Evolutionary conservation across 2,888 invertebrate species (phyloP).

Genomic region (Blastobasis adustella): DNA sequence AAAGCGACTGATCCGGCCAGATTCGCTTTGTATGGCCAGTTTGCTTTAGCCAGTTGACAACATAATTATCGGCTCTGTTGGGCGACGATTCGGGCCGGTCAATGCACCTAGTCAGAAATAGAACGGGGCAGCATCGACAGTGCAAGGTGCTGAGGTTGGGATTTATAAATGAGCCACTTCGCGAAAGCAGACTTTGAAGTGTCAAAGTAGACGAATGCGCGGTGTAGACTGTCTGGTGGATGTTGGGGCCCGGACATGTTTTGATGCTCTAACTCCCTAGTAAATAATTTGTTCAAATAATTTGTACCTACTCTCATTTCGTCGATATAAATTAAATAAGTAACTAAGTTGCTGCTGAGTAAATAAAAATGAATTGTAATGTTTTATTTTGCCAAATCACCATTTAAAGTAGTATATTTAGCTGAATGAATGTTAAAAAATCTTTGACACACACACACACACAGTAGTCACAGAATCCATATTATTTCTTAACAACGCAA

Average conservation of each 20-base stretch:
- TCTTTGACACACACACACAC: too few relatives aligned
- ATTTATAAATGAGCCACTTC: conserved; percentile 11
- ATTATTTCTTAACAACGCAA: too few relatives aligned
- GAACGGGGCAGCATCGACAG: conserved; percentile 20
- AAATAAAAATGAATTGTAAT: too few relatives aligned
- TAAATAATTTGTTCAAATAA: not conserved
- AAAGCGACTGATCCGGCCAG: conserved; percentile 66
- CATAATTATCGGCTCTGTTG: conserved; percentile 59
- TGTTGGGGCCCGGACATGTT: not conserved
- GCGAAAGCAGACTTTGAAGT: conserved; percentile 10
- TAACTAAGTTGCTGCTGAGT: too few relatives aligned
- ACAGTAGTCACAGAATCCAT: too few relatives aligned
- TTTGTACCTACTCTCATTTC: not conserved
- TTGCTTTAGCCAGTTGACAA: conserved; percentile 65
- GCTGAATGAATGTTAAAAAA: too few relatives aligned
- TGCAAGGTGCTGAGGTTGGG: not conserved
- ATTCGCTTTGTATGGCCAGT: conserved; percentile 60
- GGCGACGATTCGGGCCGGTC: conserved; percentile 48
- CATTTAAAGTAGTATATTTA: too few relatives aligned
- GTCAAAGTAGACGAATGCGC: conserved; percentile 3
- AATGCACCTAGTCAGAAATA: conserved; percentile 43
- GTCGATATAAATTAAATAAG: too few relatives aligned
- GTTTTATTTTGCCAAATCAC: too few relatives aligned
- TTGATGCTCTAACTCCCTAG: not conserved
- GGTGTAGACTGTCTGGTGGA: too few relatives aligned